Percentiles rank a stretch among this genome's conserved stretches.
These are phyloP conservation scores for Netelia virgata DNA, from an alignment of 2,888 invertebrate genomes.

Conservation along the genomic window DNA sequence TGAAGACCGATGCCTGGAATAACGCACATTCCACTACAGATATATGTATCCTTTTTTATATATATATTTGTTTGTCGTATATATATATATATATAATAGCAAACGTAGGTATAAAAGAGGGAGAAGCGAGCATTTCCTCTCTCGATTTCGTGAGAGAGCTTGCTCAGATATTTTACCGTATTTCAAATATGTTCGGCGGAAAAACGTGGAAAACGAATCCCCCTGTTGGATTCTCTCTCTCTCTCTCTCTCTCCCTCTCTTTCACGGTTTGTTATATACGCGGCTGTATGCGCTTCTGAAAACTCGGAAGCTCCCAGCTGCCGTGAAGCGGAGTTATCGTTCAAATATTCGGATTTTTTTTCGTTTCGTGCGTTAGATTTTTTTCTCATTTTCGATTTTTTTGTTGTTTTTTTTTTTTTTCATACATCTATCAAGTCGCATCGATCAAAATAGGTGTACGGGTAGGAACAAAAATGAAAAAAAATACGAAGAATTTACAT, in stretches of 20 bases:
- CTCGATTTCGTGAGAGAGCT: slow-evolving; percentile 43
- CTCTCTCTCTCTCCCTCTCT: background rate
- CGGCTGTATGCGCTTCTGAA: slow-evolving; percentile 20
- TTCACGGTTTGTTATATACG: background rate
- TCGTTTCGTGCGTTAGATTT: background rate
- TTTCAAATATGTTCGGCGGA: slow-evolving; percentile 52
- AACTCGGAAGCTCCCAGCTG: slow-evolving; percentile 38
- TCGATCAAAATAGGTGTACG: slow-evolving; percentile 18
- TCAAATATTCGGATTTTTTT: slow-evolving; percentile 45
- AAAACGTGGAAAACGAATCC: slow-evolving; percentile 63
- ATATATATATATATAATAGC: slow-evolving; percentile 17
- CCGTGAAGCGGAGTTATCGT: slow-evolving; percentile 47
- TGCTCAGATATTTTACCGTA: slow-evolving; percentile 66
- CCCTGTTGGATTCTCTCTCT: slow-evolving; percentile 40
- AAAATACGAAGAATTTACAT: background rate
- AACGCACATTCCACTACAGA: slow-evolving; percentile 18
- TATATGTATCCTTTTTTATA: slow-evolving; percentile 19
- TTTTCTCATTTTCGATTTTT: background rate
- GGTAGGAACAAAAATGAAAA: background rate
- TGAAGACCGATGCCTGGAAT: slow-evolving; percentile 59
- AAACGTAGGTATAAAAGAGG: slow-evolving; percentile 30
- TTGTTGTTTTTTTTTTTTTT: slow-evolving; percentile 1
- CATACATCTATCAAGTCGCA: slow-evolving; percentile 28
- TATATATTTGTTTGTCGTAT: background rate
- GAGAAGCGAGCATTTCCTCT: slow-evolving; percentile 40